Evolutionary conservation across 2,797 vertebrate genomes (phyloP), one percentile per base, ranked within the genome.

Genomic region (Hippoglossus hippoglossus): DNA sequence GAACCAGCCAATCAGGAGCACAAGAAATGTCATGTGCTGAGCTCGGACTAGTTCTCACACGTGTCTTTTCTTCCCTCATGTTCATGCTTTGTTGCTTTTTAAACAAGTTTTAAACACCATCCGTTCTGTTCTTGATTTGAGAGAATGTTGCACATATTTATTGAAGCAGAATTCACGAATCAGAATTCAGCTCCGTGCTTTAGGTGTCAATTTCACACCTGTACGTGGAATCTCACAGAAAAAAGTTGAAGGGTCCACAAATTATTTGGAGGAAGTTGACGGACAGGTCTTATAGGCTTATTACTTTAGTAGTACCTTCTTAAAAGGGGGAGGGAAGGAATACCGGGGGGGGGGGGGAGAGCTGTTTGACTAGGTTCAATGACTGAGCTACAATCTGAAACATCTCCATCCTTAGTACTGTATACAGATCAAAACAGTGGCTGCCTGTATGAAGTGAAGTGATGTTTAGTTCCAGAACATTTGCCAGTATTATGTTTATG

Each of bases 111-210:
- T 77, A 39, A 81, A 26, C 36, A 15, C 11, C 39, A 55, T 70
- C 24, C 19, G 31, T 52, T 75, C 12, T 73, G 6, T 39, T 79
- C 18, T 65, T 60, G 36, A 47, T 85, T 62, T 46, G 21, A 79
- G 52, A 66, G 63, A 51, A 73, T 69, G 36, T 77, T 82, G 59
- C 76, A 71, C 74, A 65, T 87, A 88, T 89, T 85, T 91, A 89
- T 91, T 87, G 62, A 79, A 69, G 52, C 52, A 54, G 52, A 83
- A 69, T 61, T 73, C 47, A 61, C 74, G 21, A 76, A 67, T 77
- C 66, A 76, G 71, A 70, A 67, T 67, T 71, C 21, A 71, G 53
- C 25, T 21, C 34, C 63, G 24, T 47, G 26, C 25, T 67, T 73
- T 11, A 50, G 60, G 36, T 69, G 63, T 21, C 25, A 71, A 11